phyloP scores from a whole-genome alignment of 2,888 invertebrate species.

The Danaus chrysippus region DNA sequence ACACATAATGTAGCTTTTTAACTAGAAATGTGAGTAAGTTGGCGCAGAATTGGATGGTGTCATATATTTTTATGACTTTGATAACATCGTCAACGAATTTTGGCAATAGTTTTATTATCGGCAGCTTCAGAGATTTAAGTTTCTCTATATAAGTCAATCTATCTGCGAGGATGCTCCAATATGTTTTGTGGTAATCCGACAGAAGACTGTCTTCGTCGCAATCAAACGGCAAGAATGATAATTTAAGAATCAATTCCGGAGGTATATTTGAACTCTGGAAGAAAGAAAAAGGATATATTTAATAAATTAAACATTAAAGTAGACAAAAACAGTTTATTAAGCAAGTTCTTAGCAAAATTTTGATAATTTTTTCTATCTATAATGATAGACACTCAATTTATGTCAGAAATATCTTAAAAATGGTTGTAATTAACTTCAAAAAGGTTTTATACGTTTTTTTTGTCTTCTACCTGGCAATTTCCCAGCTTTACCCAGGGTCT shows the following conservation, averaged over 20 bases:
- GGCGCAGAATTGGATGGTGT: slow-evolving; percentile 49
- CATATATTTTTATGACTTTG: slow-evolving; percentile 53
- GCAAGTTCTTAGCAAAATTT: no score
- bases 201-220: slow-evolving; percentile 44
- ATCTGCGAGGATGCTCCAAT: slow-evolving; percentile 63
- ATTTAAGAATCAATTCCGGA: slow-evolving; percentile 58
- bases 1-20: slow-evolving; percentile 57
- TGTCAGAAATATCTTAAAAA: no score
- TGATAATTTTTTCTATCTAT: no score
- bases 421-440: no score
- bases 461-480: no score
- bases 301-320: not conserved
- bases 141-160: slow-evolving; percentile 55
- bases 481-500: no score
- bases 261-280: slow-evolving; percentile 52
- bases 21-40: slow-evolving; percentile 50
- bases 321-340: no score
- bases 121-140: slow-evolving; percentile 43
- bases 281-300: slow-evolving; percentile 6
- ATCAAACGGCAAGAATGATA: slow-evolving; percentile 65
- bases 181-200: slow-evolving; percentile 58
- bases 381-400: no score
- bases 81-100: slow-evolving; percentile 52
- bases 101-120: slow-evolving; percentile 51
- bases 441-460: not conserved